phyloP scores from a whole-genome alignment of 2,113 vertebrate species.

The Dryoscopus gambensis region DNA sequence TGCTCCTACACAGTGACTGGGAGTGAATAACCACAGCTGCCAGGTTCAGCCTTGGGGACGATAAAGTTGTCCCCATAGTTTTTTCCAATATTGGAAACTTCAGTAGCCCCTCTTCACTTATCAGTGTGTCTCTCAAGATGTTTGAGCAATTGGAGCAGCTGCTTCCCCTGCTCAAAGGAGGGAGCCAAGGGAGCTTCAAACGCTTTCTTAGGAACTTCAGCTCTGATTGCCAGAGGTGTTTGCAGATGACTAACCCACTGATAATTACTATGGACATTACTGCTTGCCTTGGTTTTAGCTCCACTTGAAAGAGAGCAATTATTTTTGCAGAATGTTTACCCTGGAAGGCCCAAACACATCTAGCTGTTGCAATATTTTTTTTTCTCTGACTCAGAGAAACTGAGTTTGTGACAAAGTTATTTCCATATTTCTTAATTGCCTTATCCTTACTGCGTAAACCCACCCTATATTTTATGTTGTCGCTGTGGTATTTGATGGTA shows the following conservation, averaged over 20 bases:
- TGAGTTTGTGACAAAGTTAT: background rate
- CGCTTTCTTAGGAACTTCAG: background rate
- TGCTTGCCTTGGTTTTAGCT: background rate
- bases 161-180: background rate
- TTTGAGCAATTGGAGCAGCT: background rate
- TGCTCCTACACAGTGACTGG: background rate
- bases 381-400: background rate
- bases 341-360: slow-evolving; percentile 13
- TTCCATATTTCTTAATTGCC: background rate
- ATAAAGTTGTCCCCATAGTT: fast-evolving
- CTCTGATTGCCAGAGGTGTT: slow-evolving; percentile 29
- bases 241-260: slow-evolving; percentile 25
- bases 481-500: too few relatives aligned
- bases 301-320: slow-evolving; percentile 19
- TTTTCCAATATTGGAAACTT: background rate
- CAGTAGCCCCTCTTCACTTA: background rate
- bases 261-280: slow-evolving; percentile 36
- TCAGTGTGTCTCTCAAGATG: background rate
- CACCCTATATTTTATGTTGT: background rate
- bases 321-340: slow-evolving; percentile 50
- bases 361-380: background rate
- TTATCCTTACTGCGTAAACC: background rate
- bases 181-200: background rate
- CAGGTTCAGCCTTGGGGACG: background rate
- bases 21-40: background rate